phyloP scores from a whole-genome alignment of 2,113 vertebrate genomes.

The Brienomyrus longianalis region DNA sequence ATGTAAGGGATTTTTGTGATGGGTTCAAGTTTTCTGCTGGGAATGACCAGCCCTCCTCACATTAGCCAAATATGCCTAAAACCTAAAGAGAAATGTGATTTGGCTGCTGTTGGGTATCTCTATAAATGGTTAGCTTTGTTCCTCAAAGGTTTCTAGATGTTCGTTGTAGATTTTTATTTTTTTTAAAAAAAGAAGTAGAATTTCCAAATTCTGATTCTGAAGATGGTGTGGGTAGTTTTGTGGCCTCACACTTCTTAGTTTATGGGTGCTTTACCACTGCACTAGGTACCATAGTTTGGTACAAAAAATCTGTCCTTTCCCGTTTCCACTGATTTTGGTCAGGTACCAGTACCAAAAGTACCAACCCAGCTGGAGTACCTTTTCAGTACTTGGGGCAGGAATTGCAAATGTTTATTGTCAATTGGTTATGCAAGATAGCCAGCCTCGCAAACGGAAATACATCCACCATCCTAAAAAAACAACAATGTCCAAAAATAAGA shows the following conservation, averaged over 20 bases:
- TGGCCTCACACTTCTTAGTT: too few species aligned
- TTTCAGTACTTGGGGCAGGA: background rate
- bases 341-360: too few species aligned
- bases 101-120: background rate
- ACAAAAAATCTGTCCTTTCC: background rate
- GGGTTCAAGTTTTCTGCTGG: conserved; percentile 16
- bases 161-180: background rate
- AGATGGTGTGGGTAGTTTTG: too few species aligned
- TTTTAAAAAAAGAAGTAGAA: background rate
- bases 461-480: background rate
- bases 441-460: background rate
- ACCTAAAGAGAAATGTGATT: background rate
- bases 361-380: background rate
- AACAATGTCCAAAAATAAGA: background rate
- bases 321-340: background rate
- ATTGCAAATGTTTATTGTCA: background rate
- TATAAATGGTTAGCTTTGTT: conserved; percentile 17
- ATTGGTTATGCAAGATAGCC: background rate
- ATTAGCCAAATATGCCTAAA: conserved; percentile 9
- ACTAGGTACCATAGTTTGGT: background rate
- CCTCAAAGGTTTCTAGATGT: background rate
- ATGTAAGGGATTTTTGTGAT: conserved; percentile 16
- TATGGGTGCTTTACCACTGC: too few species aligned
- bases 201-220: background rate
- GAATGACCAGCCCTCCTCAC: conserved; percentile 1